Base-by-base conservation (phyloP, 2,888 invertebrate species). In the Gisinianus flammeolus region DNA sequence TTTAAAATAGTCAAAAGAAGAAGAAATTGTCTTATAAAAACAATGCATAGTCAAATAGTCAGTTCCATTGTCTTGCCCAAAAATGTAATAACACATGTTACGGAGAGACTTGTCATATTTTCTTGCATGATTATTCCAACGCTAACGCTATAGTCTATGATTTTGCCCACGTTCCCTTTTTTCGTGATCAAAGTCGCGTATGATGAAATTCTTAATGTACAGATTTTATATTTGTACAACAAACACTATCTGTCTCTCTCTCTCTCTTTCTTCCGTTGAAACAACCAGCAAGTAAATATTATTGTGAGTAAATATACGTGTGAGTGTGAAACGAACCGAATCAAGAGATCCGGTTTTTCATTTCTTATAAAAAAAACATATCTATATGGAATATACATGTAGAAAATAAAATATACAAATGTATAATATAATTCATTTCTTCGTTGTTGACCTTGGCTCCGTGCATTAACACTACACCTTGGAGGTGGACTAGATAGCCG, bases 391-490 rank as follows among this genome's bases (percentile, higher is more conserved):
- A n/a, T n/a, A n/a, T n/a, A n/a, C n/a, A n/a, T n/a, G n/a, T n/a
- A n/a, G n/a, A n/a, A n/a, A n/a, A n/a, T n/a, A n/a, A n/a, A n/a
- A n/a, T n/a, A n/a, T n/a, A n/a, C n/a, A n/a, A n/a, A n/a, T n/a
- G n/a, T n/a, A n/a, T n/a, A n/a, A n/a, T n/a, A n/a, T 30, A 74
- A 62, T 66, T 77, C 1, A 26, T 10, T 26, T 62, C 6, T 68
- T 68, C 79, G n/a, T 68, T 78, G 75, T 62, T 82, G 84, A 80
- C 84, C 84, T 85, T 85, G 83, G 82, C 79, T 84, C 78, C 80
- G 84, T 83, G 66, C 85, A 81, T 85, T 84, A 85, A 77, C 77
- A 66, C 70, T 70, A 56, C 58, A 56, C 56, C 30, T 71, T 56
- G 31, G 72, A 72, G 58, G 31, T 54, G 72, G 31, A 58, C 58